Evolutionary conservation across 2,113 vertebrate species (phyloP).

Genomic region (Tragulus kanchil): DNA sequence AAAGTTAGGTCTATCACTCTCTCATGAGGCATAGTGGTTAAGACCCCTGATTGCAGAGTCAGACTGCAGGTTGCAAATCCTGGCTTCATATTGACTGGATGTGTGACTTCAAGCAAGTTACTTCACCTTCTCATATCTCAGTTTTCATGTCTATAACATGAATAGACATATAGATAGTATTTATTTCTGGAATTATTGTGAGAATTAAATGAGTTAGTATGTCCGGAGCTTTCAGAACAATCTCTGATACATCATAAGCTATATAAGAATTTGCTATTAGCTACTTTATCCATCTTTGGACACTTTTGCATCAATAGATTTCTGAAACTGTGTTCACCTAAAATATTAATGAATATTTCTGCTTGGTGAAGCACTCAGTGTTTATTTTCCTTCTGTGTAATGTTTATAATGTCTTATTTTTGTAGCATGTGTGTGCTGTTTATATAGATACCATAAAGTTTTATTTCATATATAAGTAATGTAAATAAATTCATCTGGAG

Average conservation of each 20-base stretch:
- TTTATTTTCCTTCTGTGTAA: neutral
- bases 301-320: neutral
- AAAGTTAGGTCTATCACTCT: neutral
- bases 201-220: neutral
- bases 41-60: neutral
- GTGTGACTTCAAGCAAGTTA: neutral
- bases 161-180: neutral
- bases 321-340: neutral
- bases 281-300: neutral
- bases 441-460: neutral
- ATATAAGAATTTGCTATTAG: neutral
- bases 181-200: neutral
- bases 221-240: neutral
- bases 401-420: neutral
- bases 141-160: neutral
- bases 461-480: neutral
- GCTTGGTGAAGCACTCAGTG: neutral
- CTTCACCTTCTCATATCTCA: neutral
- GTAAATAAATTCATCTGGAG: neutral
- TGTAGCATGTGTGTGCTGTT: neutral
- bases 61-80: neutral
- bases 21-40: neutral
- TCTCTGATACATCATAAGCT: neutral
- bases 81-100: neutral
- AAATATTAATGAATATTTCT: neutral